These are phyloP conservation scores for Leuciscus idus DNA, from an alignment of 2,113 vertebrate species.

Conservation along the genomic window DNA sequence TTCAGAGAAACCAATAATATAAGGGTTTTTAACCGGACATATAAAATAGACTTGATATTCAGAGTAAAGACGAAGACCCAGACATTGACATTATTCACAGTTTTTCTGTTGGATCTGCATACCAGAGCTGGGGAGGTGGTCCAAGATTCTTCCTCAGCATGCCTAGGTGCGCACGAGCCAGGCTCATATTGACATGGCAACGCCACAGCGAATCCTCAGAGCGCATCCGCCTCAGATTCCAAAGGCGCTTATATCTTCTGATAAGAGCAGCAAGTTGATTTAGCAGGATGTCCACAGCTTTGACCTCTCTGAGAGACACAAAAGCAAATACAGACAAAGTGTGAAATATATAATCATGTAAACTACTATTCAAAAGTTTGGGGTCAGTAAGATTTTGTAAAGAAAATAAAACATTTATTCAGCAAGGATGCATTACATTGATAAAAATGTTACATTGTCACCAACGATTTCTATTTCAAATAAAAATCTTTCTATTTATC, in stretches of 20 bases:
- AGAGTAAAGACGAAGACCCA: not conserved
- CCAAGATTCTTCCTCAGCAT: slow-evolving; percentile 75
- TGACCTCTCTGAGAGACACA: slow-evolving; percentile 61
- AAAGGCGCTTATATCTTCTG: slow-evolving; percentile 64
- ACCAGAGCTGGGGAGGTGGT: slow-evolving; percentile 63
- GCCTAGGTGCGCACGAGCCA: slow-evolving; percentile 79
- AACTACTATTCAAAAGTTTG: not conserved
- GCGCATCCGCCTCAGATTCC: slow-evolving; percentile 72
- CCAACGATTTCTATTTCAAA: not conserved
- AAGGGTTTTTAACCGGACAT: not conserved
- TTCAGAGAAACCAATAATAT: not conserved
- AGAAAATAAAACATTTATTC: not conserved
- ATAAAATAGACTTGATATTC: not conserved
- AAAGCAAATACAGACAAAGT: not conserved
- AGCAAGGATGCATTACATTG: not conserved
- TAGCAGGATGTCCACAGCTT: slow-evolving; percentile 68
- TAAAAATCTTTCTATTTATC: no score
- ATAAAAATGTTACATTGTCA: no score
- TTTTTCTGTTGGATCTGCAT: not conserved
- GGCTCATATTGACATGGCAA: slow-evolving; percentile 81
- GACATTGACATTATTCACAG: not conserved
- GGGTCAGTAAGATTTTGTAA: not conserved
- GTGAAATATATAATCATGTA: not conserved
- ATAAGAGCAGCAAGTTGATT: slow-evolving; percentile 69
- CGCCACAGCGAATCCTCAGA: slow-evolving; percentile 85